Evolutionary conservation across 2,113 vertebrate genomes (phyloP).

Genomic region (Odobenus rosmarus): DNA sequence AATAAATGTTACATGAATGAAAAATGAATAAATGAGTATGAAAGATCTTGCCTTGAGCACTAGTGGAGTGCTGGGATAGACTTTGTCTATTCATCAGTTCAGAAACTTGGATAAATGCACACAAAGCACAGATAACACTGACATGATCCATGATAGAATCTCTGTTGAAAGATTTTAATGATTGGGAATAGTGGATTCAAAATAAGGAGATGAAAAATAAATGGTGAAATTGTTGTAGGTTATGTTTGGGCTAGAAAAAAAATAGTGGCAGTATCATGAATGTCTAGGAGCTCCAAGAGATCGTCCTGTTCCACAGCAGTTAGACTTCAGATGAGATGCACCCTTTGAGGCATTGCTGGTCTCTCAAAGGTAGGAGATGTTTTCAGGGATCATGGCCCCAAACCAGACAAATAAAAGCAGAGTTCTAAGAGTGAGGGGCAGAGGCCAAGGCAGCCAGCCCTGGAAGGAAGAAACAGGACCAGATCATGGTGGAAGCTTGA

Average conservation of each 20-base stretch:
- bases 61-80: background rate
- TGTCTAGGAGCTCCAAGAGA: background rate
- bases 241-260: background rate
- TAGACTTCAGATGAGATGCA: background rate
- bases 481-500: background rate
- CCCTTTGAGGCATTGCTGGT: background rate
- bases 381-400: background rate
- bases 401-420: background rate
- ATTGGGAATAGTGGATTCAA: background rate
- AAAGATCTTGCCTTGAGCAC: background rate
- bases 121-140: background rate
- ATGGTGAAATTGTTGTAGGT: background rate
- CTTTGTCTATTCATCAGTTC: background rate
- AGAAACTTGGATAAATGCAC: background rate
- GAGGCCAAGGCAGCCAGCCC: background rate
- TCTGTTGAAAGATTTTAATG: background rate
- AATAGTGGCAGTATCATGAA: background rate
- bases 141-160: background rate
- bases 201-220: conserved; percentile 19
- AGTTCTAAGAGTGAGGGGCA: background rate
- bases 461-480: background rate
- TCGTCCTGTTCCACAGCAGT: background rate
- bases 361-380: background rate
- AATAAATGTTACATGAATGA: background rate
- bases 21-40: background rate